phyloP scores from a whole-genome alignment of 2,797 vertebrate genomes.

The Erpetoichthys calabaricus region DNA sequence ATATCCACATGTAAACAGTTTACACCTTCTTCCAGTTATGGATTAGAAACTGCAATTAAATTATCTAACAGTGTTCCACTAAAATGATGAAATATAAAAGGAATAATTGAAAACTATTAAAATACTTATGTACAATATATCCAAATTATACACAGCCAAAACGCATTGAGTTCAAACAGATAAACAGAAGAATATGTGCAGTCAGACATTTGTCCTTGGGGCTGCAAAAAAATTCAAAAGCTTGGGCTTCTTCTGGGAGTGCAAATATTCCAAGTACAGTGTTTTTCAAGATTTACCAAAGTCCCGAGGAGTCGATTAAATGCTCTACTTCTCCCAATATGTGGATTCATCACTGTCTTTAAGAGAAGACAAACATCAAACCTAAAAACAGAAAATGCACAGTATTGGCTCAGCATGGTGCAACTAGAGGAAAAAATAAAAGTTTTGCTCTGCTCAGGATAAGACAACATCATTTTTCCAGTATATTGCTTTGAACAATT shows the following conservation, averaged over 20 bases:
- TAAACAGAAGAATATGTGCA: conserved; percentile 31
- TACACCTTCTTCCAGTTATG: no score
- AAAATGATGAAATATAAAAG: conserved; percentile 27
- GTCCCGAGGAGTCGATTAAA: no score
- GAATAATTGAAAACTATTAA: conserved; percentile 31
- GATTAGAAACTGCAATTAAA: neutral
- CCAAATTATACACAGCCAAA: conserved; percentile 29
- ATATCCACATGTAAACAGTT: no score
- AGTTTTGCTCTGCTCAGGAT: no score
- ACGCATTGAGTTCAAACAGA: conserved; percentile 21
- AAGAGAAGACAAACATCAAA: conserved; percentile 21
- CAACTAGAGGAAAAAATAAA: no score
- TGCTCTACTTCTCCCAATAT: no score
- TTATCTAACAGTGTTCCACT: conserved; percentile 34
- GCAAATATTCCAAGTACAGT: no score
- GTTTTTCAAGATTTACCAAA: no score
- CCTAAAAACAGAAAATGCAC: conserved; percentile 16
- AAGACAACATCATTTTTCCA: no score
- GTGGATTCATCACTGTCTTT: conserved; percentile 8
- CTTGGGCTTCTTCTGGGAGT: conserved; percentile 7
- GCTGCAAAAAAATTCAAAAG: conserved; percentile 22
- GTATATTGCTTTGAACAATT: no score
- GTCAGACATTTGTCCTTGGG: conserved; percentile 16
- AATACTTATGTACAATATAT: conserved; percentile 44
- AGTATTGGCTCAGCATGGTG: no score